A percentile compares a stretch with the other conserved stretches of the same genome.
These are phyloP conservation scores for Drosophila picticornis DNA, from an alignment of 2,888 invertebrate genomes.

Conservation along the genomic window DNA sequence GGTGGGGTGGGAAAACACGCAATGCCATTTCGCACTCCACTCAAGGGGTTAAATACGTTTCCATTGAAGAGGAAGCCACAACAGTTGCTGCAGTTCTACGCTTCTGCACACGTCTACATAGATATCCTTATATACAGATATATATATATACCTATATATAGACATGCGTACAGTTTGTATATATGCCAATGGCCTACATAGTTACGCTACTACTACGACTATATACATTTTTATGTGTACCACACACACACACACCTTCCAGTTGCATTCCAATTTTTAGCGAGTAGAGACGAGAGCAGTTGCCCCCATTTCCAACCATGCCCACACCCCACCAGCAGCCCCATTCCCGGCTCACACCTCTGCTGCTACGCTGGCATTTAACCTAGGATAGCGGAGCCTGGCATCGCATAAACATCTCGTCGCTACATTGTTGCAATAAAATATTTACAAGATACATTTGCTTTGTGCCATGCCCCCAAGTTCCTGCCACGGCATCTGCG, in stretches of 20 bases:
- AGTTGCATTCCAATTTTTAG: slow-evolving; percentile 65
- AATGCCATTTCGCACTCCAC: slow-evolving; percentile 24
- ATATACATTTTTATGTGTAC: slow-evolving; percentile 9
- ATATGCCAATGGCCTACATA: slow-evolving; percentile 72
- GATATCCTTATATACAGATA: slow-evolving; percentile 3
- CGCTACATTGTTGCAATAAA: slow-evolving; percentile 77
- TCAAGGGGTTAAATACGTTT: slow-evolving; percentile 38
- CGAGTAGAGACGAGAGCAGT: slow-evolving; percentile 47
- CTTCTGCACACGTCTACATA: slow-evolving; percentile 10
- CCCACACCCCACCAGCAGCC: neutral
- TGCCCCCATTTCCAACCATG: neutral
- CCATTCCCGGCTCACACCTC: neutral
- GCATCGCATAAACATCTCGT: slow-evolving; percentile 58
- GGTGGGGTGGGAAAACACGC: slow-evolving; percentile 10
- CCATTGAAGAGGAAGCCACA: slow-evolving; percentile 52
- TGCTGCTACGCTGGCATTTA: slow-evolving; percentile 25
- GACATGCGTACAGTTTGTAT: slow-evolving; percentile 34
- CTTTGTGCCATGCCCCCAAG: slow-evolving; percentile 52
- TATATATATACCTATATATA: neutral
- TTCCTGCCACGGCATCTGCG: slow-evolving; percentile 29
- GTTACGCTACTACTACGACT: slow-evolving; percentile 9
- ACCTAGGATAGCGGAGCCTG: slow-evolving; percentile 34
- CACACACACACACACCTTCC: slow-evolving; percentile 51
- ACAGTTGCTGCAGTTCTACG: slow-evolving; percentile 29
- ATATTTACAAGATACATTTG: slow-evolving; percentile 77